Base-by-base conservation (phyloP, 1,140 invertebrate genomes). In the Drepana arcuata region DNA sequence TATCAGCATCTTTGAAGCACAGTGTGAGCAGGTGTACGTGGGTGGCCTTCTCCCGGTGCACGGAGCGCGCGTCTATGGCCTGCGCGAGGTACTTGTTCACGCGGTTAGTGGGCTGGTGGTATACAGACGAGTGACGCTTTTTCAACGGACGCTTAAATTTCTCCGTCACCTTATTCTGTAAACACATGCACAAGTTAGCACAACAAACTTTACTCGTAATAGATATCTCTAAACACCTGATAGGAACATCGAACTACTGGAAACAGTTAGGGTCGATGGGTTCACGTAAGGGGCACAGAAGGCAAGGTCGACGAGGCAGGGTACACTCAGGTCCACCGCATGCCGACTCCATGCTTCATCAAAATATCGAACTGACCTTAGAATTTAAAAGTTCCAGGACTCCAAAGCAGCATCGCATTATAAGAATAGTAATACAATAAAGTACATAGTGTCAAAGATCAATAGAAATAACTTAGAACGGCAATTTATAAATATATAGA, bases 1-100 rank as follows among this genome's bases (percentile, higher is more conserved):
- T 95, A 37, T 90, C 85, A n/a, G 86, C 83, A 52, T 94, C 91
- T 62, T 92, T 93, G 67, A 97, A 96, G 51, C 91, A 91, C 14
- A 96, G 82, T 1, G 93, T 95, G 12, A 94, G 54, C 5, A 93
- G 85, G 67, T 94, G 93, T 16, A 96, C 93, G 67, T 96, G 93
- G 26, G 91, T 92, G 9, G 91, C 90, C 74, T 96, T 96, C 75
- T 96, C 94, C 41, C 92, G 86, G 71, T 96, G 93, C 16, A 96
- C 92, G 71, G 91, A 93, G 32, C 94, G 85, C n/a, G 94, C 94
- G 58, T 94, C 93, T 48, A 96, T 95, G 1, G 94, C 94, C 83
- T 95, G 93, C 29, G 92, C 90, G 41, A 96, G 85, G 80, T 94
- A 96, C 72, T 95, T 95, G 85, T 96, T 96, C 14, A 95, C 93